Percentiles rank a stretch among this genome's conserved stretches.
phyloP scores from a whole-genome alignment of 2,113 vertebrate species.

The Thamnaconus septentrionalis region DNA sequence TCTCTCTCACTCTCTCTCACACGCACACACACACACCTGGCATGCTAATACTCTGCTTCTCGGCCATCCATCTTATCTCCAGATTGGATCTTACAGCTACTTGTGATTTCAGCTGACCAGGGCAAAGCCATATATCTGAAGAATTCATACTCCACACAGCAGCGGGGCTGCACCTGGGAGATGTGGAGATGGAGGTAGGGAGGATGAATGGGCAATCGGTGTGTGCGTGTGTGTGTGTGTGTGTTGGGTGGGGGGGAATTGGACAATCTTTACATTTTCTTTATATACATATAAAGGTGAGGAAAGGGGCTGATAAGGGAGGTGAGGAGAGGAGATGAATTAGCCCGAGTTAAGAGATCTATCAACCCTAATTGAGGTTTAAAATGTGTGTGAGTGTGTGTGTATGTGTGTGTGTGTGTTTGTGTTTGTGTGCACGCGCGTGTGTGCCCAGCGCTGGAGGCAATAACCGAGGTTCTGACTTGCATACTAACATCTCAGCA shows the following conservation, averaged over 20 bases:
- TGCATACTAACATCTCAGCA: too few species aligned
- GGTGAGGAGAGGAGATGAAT: constrained; percentile 39
- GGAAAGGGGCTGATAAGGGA: too few species aligned
- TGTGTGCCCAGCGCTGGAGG: too few species aligned
- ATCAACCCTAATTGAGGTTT: constrained; percentile 52
- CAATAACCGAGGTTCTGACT: too few species aligned
- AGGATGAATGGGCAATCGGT: too few species aligned
- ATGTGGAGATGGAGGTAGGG: neutral
- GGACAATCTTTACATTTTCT: constrained; percentile 9
- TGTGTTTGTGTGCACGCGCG: too few species aligned
- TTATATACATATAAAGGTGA: constrained; percentile 5
- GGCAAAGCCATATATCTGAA: constrained; percentile 41
- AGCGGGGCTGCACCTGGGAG: constrained; percentile 2
- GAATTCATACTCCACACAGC: constrained; percentile 5
- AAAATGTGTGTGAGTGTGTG: constrained; percentile 10
- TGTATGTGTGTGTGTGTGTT: neutral
- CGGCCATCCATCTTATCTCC: constrained; percentile 43
- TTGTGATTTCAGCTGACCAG: constrained; percentile 51
- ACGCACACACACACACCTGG: neutral
- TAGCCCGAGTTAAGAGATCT: constrained; percentile 41
- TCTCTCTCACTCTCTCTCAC: neutral
- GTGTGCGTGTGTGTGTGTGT: too few species aligned
- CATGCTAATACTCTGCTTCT: constrained; percentile 16
- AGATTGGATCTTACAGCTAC: constrained; percentile 43
- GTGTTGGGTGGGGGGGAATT: too few species aligned